Evolutionary conservation across 1,140 invertebrate genomes (phyloP).

Genomic region (Andricus grossulariae): DNA sequence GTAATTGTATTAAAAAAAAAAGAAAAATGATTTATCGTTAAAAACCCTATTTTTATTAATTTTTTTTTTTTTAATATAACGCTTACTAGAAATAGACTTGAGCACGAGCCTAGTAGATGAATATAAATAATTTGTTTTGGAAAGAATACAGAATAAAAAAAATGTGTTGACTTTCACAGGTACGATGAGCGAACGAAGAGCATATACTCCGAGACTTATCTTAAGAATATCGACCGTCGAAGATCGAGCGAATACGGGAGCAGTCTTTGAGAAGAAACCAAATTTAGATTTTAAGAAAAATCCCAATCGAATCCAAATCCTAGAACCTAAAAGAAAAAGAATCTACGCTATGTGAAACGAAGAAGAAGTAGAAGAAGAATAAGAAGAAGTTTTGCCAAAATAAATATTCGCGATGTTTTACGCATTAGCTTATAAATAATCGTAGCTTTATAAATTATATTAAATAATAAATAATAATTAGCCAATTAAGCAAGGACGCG

Average conservation of each 20-base stretch:
- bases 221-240: slow-evolving; percentile 79
- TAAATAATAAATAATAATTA: slow-evolving; percentile 37
- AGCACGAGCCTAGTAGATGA: no score
- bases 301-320: slow-evolving; percentile 42
- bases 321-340: slow-evolving; percentile 30
- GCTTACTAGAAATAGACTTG: no score
- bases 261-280: slow-evolving; percentile 80
- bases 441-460: no score
- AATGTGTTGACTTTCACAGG: slow-evolving; percentile 60
- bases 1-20: no score
- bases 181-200: slow-evolving; percentile 84
- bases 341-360: slow-evolving; percentile 43
- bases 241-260: slow-evolving; percentile 80
- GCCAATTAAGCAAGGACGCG: slow-evolving; percentile 49
- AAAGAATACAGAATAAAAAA: neutral
- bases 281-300: slow-evolving; percentile 66
- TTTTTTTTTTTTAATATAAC: no score
- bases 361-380: no score
- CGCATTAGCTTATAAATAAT: slow-evolving; percentile 49
- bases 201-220: slow-evolving; percentile 84
- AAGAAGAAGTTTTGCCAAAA: slow-evolving; percentile 47
- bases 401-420: slow-evolving; percentile 56
- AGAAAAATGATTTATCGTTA: no score
- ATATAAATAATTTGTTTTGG: no score
- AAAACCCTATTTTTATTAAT: no score